Percentiles rank a stretch among this genome's conserved stretches.
These are phyloP conservation scores for Sphaeridia pumilis DNA, from an alignment of 2,888 invertebrate genomes.

Conservation along the genomic window DNA sequence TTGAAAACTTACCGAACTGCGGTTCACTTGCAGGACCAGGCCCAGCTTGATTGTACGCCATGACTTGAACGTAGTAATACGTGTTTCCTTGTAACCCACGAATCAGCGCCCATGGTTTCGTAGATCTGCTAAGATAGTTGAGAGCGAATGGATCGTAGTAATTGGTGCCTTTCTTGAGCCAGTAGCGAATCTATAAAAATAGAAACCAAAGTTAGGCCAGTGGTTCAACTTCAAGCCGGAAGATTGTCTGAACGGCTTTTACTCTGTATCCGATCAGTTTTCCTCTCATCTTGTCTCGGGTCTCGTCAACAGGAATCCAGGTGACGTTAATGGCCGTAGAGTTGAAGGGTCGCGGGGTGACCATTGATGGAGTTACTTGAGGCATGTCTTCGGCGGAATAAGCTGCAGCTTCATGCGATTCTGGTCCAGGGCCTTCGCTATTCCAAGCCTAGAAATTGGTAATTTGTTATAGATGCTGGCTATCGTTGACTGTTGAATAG, in stretches of 20 bases:
- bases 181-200: conserved; percentile 77
- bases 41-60: conserved; percentile 93
- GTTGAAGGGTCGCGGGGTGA: conserved; percentile 67
- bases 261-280: conserved; percentile 82
- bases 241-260: conserved; percentile 35
- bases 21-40: conserved; percentile 92
- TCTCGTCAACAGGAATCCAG: conserved; percentile 77
- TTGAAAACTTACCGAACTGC: conserved; percentile 48
- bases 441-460: conserved; percentile 50
- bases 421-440: conserved; percentile 67
- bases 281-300: conserved; percentile 71
- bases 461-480: background rate
- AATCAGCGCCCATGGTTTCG: conserved; percentile 73
- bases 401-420: conserved; percentile 56
- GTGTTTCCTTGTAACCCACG: conserved; percentile 87
- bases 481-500: background rate
- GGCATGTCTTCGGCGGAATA: conserved; percentile 89
- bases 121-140: conserved; percentile 72
- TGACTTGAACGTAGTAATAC: conserved; percentile 84
- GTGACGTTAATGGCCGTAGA: conserved; percentile 85
- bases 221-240: too few relatives aligned
- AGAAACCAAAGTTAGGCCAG: conserved; percentile 13
- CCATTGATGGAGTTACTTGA: conserved; percentile 72
- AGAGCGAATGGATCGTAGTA: conserved; percentile 44
- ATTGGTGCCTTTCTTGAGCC: conserved; percentile 64